phyloP scores from a whole-genome alignment of 2,888 invertebrate species.

The Xestia sexstrigata region DNA sequence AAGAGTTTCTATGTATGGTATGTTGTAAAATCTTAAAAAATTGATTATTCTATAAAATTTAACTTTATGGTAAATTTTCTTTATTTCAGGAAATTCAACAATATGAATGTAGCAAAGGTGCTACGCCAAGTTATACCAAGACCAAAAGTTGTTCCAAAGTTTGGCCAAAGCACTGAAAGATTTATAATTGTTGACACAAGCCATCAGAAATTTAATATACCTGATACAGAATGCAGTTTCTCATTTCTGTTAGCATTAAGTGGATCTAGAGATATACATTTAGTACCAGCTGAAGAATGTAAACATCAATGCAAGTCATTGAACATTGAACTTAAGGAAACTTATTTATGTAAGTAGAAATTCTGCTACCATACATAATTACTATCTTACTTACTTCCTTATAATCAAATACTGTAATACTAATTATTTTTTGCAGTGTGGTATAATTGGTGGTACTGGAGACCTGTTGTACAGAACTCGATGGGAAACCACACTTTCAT shows the following conservation, averaged over 20 bases:
- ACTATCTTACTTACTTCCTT: background rate
- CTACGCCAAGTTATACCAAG: conserved; percentile 94
- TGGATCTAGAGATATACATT: conserved; percentile 93
- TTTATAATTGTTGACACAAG: conserved; percentile 94
- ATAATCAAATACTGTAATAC: conserved; percentile 32
- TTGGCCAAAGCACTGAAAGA: conserved; percentile 95
- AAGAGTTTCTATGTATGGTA: conserved; percentile 83
- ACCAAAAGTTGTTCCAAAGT: conserved; percentile 93
- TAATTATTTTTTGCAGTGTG: conserved; percentile 91
- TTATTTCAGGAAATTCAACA: conserved; percentile 93
- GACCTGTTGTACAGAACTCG: conserved; percentile 91
- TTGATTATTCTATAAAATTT: too few relatives aligned
- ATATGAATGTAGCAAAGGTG: conserved; percentile 93
- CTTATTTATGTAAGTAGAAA: conserved; percentile 93
- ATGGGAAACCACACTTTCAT: conserved; percentile 91
- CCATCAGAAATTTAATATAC: conserved; percentile 92
- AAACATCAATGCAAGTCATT: conserved; percentile 93
- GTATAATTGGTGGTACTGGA: conserved; percentile 97
- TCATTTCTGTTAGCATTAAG: conserved; percentile 94
- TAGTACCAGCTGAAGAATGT: conserved; percentile 95
- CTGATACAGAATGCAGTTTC: conserved; percentile 95
- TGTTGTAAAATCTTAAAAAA: background rate
- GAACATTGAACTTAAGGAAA: conserved; percentile 93
- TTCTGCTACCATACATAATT: background rate
- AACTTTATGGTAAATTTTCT: background rate